Evolutionary conservation across 2,797 vertebrate species (phyloP).

Genomic region (Mormyrops attenuatus): DNA sequence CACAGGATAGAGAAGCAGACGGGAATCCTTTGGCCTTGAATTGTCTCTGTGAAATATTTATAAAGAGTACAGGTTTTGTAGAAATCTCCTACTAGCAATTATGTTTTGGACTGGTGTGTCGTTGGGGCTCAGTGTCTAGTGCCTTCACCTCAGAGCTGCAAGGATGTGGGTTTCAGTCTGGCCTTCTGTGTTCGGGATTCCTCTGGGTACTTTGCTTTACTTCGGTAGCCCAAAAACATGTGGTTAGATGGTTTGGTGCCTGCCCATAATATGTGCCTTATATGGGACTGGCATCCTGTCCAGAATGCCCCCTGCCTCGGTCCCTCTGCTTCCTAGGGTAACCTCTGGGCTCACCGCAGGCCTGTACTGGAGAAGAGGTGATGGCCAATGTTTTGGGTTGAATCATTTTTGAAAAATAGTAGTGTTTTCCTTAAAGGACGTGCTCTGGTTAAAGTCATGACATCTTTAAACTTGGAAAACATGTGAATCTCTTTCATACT

Average conservation of each 20-base stretch:
- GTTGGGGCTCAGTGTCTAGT: background rate
- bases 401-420: background rate
- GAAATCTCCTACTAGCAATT: background rate
- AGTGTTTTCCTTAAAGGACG: background rate
- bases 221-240: background rate
- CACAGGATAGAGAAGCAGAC: background rate
- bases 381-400: background rate
- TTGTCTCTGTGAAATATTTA: background rate
- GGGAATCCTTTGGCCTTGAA: background rate
- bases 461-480: background rate
- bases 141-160: background rate
- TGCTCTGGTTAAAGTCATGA: background rate
- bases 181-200: background rate
- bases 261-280: background rate
- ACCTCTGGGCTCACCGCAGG: background rate
- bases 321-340: background rate
- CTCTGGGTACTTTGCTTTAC: background rate
- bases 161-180: background rate
- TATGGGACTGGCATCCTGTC: background rate
- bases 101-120: background rate
- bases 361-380: background rate
- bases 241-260: background rate
- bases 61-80: background rate
- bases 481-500: background rate
- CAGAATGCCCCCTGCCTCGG: background rate